A percentile compares a stretch with the other conserved stretches of the same genome.
These are phyloP conservation scores for Drosophila kokeensis DNA, from an alignment of 2,888 invertebrate genomes.

Conservation along the genomic window DNA sequence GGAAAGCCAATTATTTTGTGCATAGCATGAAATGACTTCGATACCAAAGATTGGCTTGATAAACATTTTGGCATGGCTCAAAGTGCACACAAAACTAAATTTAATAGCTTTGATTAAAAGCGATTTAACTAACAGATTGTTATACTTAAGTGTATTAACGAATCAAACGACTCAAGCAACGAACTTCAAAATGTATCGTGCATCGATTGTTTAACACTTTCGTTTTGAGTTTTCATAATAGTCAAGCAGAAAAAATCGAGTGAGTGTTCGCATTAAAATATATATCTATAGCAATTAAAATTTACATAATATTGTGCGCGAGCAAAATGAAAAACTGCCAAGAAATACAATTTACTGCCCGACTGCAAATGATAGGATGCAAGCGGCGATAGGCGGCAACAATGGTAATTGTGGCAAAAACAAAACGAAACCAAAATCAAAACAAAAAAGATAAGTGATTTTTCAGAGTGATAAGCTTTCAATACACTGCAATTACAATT, in stretches of 20 bases:
- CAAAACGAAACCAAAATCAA: slow-evolving; percentile 32
- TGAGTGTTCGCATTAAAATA: slow-evolving; percentile 43
- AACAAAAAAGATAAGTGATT: slow-evolving; percentile 9
- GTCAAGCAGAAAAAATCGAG: slow-evolving; percentile 19
- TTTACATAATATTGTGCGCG: slow-evolving; percentile 52
- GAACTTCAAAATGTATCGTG: slow-evolving; percentile 31
- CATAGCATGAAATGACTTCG: slow-evolving; percentile 39
- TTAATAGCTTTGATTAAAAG: slow-evolving; percentile 18
- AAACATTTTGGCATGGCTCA: slow-evolving; percentile 11
- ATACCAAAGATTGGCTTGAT: slow-evolving; percentile 25
- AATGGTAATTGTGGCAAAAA: slow-evolving; percentile 14
- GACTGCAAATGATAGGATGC: slow-evolving; percentile 28
- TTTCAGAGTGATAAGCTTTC: neutral
- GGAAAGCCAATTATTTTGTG: slow-evolving; percentile 41
- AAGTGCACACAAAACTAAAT: neutral
- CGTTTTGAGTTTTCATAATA: slow-evolving; percentile 33
- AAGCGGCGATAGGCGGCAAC: slow-evolving; percentile 14
- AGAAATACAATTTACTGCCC: slow-evolving; percentile 20
- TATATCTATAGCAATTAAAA: slow-evolving; percentile 41
- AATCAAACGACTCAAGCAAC: slow-evolving; percentile 51
- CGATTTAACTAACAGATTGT: neutral
- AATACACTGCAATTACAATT: slow-evolving; percentile 19
- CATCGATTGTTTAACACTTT: slow-evolving; percentile 37
- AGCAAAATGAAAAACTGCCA: slow-evolving; percentile 29
- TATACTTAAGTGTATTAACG: slow-evolving; percentile 3